phyloP scores from a whole-genome alignment of 2,113 vertebrate species.

The Crocuta crocuta region DNA sequence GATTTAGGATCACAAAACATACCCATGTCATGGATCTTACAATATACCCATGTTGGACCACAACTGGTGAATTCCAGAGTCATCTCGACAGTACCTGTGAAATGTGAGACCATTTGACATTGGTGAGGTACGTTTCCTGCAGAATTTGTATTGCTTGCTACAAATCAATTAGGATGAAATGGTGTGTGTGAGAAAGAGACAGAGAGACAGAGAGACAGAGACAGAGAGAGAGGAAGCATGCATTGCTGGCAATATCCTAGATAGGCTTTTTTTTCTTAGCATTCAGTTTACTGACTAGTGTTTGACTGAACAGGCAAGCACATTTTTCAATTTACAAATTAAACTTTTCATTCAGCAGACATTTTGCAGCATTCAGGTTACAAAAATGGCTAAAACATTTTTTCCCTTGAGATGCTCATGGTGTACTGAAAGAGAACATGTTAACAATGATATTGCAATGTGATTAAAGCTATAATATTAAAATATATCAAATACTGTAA shows the following conservation, averaged over 20 bases:
- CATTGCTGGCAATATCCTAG: not conserved
- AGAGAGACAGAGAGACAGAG: too few relatives aligned
- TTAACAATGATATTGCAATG: not conserved
- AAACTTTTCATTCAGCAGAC: not conserved
- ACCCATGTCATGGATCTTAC: not conserved
- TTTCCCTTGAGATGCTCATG: not conserved
- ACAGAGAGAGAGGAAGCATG: too few relatives aligned
- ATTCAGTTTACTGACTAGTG: not conserved
- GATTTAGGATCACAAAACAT: not conserved
- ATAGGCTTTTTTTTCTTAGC: not conserved
- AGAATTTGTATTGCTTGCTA: not conserved
- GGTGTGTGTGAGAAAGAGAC: too few relatives aligned
- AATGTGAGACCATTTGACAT: not conserved
- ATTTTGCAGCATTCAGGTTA: not conserved
- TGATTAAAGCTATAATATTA: not conserved
- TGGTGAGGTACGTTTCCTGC: not conserved
- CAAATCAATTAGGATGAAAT: not conserved
- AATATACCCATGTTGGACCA: not conserved
- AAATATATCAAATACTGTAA: not conserved
- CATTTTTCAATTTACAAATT: slow-evolving; percentile 41
- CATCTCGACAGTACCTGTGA: not conserved
- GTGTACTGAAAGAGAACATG: not conserved
- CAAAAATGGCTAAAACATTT: not conserved
- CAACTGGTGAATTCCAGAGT: not conserved
- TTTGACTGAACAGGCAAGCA: not conserved